Conservation (phyloP, 2,888 invertebrate genomes). For the Alitta virens region DNA sequence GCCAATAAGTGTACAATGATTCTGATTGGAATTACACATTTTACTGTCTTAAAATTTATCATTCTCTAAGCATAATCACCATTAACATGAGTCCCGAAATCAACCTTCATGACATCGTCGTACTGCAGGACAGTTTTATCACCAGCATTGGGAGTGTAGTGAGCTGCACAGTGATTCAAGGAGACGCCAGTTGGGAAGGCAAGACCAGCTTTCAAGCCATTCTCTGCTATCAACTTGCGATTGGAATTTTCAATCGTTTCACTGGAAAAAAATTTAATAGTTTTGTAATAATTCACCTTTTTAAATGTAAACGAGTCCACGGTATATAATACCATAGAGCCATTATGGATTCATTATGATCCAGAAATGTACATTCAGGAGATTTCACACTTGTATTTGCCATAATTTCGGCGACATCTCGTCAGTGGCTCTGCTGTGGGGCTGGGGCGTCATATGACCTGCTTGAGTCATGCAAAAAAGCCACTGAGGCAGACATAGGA, state of each 20-base stretch:
- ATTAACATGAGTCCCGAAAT: slow-evolving; percentile 97
- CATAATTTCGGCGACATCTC: too few species aligned
- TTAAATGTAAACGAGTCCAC: too few species aligned
- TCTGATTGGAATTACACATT: neutral
- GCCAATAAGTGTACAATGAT: too few species aligned
- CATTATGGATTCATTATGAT: too few species aligned
- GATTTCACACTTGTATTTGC: too few species aligned
- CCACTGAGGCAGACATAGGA: too few species aligned
- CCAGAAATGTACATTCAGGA: too few species aligned
- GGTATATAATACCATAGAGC: too few species aligned
- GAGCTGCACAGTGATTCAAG: slow-evolving; percentile 98
- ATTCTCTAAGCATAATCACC: slow-evolving; percentile 62
- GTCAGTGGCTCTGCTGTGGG: too few species aligned
- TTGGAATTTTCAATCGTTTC: slow-evolving; percentile 92
- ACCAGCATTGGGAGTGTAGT: slow-evolving; percentile 98
- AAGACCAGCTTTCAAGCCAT: slow-evolving; percentile 84
- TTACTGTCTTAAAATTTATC: neutral
- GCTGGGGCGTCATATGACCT: too few species aligned
- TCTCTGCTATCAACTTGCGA: slow-evolving; percentile 87
- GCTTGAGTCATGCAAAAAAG: too few species aligned
- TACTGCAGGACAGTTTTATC: slow-evolving; percentile 90
- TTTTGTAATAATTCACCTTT: too few species aligned
- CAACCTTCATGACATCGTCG: slow-evolving; percentile 98
- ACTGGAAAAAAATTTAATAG: slow-evolving; percentile 51
- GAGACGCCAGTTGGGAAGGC: slow-evolving; percentile 96